phyloP scores from a whole-genome alignment of 2,113 vertebrate genomes.

The Diadophis punctatus region DNA sequence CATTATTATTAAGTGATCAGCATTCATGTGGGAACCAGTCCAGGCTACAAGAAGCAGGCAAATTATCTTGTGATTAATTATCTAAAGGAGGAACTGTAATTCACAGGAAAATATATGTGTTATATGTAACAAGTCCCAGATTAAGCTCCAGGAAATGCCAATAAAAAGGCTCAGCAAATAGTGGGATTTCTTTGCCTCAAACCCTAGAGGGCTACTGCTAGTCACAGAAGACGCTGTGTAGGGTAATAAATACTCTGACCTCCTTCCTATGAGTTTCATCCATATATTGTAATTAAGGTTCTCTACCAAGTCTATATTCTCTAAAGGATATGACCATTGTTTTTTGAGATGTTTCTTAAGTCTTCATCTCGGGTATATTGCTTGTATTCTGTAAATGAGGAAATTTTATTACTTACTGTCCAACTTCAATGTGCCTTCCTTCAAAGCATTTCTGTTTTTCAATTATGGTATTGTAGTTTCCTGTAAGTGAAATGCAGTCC shows the following conservation, averaged over 20 bases:
- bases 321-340: background rate
- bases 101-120: background rate
- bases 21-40: background rate
- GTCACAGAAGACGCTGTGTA: background rate
- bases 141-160: background rate
- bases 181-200: background rate
- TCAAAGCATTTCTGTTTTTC: background rate
- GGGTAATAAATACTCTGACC: background rate
- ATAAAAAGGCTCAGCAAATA: background rate
- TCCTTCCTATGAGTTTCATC: background rate
- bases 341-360: background rate
- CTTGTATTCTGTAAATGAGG: background rate
- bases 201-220: background rate
- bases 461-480: background rate
- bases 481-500: background rate
- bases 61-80: background rate
- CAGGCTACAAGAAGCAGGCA: background rate
- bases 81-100: background rate
- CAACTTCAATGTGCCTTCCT: background rate
- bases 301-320: background rate
- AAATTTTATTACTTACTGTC: background rate
- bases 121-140: background rate
- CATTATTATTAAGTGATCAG: background rate
- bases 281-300: background rate
- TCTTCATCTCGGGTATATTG: background rate